A percentile compares a stretch with the other conserved stretches of the same genome.
Evolutionary conservation across 2,113 vertebrate species (phyloP).

Genomic region (Rhombomys opimus): DNA sequence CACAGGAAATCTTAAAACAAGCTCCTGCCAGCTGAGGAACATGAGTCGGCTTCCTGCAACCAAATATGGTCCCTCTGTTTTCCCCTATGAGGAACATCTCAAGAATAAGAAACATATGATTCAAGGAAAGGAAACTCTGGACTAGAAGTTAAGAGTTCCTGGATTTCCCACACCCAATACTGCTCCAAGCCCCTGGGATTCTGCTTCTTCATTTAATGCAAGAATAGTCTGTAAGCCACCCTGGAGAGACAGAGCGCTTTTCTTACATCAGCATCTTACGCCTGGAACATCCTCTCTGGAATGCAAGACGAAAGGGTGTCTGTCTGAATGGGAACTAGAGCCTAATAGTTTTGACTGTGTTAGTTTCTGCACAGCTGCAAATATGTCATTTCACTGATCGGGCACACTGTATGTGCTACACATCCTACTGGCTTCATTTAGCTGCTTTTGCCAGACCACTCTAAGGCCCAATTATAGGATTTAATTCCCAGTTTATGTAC

Average conservation of each 20-base stretch:
- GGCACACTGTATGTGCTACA: background rate
- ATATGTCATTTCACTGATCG: background rate
- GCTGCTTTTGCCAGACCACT: background rate
- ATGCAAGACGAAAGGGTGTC: background rate
- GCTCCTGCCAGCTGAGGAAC: background rate
- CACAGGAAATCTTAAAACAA: background rate
- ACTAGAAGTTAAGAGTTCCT: background rate
- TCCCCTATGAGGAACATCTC: background rate
- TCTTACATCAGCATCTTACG: background rate
- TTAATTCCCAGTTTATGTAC: background rate
- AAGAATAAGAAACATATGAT: background rate
- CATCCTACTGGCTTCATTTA: background rate
- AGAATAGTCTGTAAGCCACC: background rate
- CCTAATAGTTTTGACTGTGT: background rate
- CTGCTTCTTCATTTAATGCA: background rate
- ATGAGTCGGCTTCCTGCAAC: background rate
- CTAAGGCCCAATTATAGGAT: background rate
- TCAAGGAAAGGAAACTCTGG: background rate
- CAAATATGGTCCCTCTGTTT: background rate
- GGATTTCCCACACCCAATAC: rapidly evolving
- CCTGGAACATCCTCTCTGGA: background rate
- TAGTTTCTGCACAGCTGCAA: background rate
- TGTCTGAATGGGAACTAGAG: background rate
- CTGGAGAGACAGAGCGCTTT: background rate
- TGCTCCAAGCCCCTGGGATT: background rate